Evolutionary conservation across 2,797 vertebrate species (phyloP), one percentile per base, ranked within the genome.

Genomic region (Enteromius paludinosus): DNA sequence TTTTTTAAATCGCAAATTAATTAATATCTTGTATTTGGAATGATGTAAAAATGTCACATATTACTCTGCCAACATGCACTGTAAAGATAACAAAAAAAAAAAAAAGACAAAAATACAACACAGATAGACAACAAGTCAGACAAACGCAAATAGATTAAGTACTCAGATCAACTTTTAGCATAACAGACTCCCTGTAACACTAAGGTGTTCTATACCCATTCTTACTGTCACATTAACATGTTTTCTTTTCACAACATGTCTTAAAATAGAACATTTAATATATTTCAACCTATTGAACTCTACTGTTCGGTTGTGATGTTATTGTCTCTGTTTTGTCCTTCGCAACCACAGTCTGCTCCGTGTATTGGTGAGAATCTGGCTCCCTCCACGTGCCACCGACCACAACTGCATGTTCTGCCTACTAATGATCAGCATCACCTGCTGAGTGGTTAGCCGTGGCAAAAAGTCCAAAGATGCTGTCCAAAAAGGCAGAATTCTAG

Each of bases 251-350:
- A 86, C 88, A 82, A 81, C 70, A 87, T 90, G 90, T 92, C 88
- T 89, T 89, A 92, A 90, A 75, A 93, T 94, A 93, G 92, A 94
- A 91, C 90, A 90, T 92, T 93, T 94, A 93, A 94, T 94, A 94
- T 94, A 94, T 94, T 94, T 93, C 90, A 91, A 89, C 90, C 84
- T 85, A 92, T 92, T 91, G 89, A 91, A 90, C 88, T 90, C 81
- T 88, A 90, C 72, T 89, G 85, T 89, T 90, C 88, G 78, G 79
- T 84, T 86, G 81, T 88, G 83, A 83, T 90, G 89, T 90, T 89
- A 80, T 90, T 90, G 89, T 88, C 68, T 78, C 83, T 74, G 77
- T 86, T 91, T 87, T 90, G 80, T 89, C 41, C 75, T 78, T 74
- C 45, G 43, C 49, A 71, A 83, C 49, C 69, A 18, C 66, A 54